Percentiles rank a stretch among this genome's conserved stretches.
Evolutionary conservation across 2,113 vertebrate genomes (phyloP).

Genomic region (Solenodon paradoxus): DNA sequence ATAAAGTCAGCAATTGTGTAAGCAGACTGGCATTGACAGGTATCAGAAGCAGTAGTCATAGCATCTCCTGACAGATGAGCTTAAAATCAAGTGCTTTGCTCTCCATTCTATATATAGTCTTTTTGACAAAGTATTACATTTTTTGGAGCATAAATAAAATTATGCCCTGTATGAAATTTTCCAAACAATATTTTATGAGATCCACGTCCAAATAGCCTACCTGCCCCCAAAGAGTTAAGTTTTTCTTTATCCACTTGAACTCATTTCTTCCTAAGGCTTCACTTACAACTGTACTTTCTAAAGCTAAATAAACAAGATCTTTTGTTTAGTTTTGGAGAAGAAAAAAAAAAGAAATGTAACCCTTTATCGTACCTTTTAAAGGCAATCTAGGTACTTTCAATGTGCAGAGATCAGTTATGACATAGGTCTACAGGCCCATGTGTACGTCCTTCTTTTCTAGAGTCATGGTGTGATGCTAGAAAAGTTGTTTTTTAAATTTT

Average conservation of each 20-base stretch:
- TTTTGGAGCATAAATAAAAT: slow-evolving; percentile 68
- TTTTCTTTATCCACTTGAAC: slow-evolving; percentile 64
- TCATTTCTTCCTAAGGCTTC: slow-evolving; percentile 76
- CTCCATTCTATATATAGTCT: slow-evolving; percentile 63
- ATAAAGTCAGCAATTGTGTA: slow-evolving; percentile 66
- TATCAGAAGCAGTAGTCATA: slow-evolving; percentile 63
- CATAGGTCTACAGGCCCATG: slow-evolving; percentile 71
- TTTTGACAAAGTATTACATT: slow-evolving; percentile 71
- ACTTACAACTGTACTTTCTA: slow-evolving; percentile 73
- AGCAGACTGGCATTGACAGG: slow-evolving; percentile 65
- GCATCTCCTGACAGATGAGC: slow-evolving; percentile 63
- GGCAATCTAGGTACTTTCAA: slow-evolving; percentile 79
- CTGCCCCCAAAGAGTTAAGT: slow-evolving; percentile 71
- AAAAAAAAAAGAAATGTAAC: slow-evolving; percentile 53
- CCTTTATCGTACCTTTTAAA: slow-evolving; percentile 79
- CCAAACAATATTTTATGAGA: slow-evolving; percentile 68
- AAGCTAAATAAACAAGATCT: slow-evolving; percentile 75
- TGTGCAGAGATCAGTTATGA: slow-evolving; percentile 63
- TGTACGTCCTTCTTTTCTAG: slow-evolving; percentile 74
- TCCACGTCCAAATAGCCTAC: slow-evolving; percentile 72
- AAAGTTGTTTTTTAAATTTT: slow-evolving; percentile 69
- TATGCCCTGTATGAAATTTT: slow-evolving; percentile 65
- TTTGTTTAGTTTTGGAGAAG: slow-evolving; percentile 56
- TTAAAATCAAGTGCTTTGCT: slow-evolving; percentile 69
- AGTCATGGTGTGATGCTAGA: slow-evolving; percentile 73